Evolutionary conservation across 2,113 vertebrate genomes (phyloP).

Genomic region (Charadrius vociferus): DNA sequence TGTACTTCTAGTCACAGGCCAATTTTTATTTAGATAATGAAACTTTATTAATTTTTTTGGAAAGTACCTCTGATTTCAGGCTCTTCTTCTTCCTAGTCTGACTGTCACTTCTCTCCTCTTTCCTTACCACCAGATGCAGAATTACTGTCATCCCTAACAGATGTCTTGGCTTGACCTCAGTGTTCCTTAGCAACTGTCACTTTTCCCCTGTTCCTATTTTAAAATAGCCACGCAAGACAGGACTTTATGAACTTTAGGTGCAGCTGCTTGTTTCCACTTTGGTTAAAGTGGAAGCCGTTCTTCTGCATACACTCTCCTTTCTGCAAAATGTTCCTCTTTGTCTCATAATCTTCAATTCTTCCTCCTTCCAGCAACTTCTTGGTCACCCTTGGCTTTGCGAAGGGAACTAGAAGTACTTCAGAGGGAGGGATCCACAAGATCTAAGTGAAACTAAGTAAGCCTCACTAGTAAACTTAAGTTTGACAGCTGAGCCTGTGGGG

Average conservation of each 20-base stretch:
- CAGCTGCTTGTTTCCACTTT: constrained; percentile 51
- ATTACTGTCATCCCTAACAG: constrained; percentile 56
- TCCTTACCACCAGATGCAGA: constrained; percentile 47
- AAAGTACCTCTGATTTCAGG: constrained; percentile 58
- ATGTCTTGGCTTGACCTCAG: constrained; percentile 49
- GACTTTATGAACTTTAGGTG: neutral
- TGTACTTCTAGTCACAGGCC: neutral
- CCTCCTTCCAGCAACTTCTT: constrained; percentile 7
- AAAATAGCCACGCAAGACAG: constrained; percentile 30
- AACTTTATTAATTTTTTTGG: constrained; percentile 52
- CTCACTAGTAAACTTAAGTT: neutral
- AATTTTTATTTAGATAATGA: constrained; percentile 55
- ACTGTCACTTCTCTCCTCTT: constrained; percentile 56
- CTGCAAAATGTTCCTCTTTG: constrained; percentile 53
- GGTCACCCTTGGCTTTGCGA: neutral
- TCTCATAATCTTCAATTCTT: constrained; percentile 29
- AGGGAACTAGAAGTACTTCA: constrained; percentile 20
- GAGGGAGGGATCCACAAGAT: neutral
- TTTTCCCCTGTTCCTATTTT: constrained; percentile 25
- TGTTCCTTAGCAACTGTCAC: constrained; percentile 29
- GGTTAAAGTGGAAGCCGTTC: constrained; percentile 43
- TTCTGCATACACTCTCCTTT: constrained; percentile 26
- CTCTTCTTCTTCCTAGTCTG: constrained; percentile 51
- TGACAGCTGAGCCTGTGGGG: neutral
- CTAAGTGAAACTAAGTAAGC: neutral